Percentiles rank a stretch among this genome's conserved stretches.
These are phyloP conservation scores for Notamacropus eugenii DNA, from an alignment of 2,797 vertebrate genomes.

Conservation along the genomic window DNA sequence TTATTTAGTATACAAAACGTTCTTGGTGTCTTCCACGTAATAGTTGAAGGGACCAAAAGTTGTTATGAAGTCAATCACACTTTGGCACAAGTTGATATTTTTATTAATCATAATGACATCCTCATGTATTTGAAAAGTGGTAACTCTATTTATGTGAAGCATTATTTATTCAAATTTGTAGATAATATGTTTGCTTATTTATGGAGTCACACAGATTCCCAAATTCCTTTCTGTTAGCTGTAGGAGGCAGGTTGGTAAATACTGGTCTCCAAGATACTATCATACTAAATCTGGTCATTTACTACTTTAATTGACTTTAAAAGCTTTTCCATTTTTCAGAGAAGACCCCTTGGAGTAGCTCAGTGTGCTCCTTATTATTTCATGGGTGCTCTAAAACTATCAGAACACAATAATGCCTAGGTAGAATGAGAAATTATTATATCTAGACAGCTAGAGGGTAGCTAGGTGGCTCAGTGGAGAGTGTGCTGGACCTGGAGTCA, in stretches of 20 bases:
- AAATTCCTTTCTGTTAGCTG: background rate
- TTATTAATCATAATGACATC: background rate
- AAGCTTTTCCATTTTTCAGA: background rate
- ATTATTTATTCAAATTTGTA: background rate
- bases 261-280: background rate
- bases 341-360: background rate
- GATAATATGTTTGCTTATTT: background rate
- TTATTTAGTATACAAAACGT: background rate
- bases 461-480: background rate
- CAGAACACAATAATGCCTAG: slow-evolving; percentile 22
- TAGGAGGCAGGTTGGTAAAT: background rate
- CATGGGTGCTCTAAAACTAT: background rate
- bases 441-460: background rate
- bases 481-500: background rate
- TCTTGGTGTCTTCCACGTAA: background rate
- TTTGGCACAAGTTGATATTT: background rate
- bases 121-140: background rate
- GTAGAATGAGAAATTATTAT: background rate
- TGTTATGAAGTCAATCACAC: background rate
- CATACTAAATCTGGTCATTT: background rate
- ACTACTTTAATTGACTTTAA: background rate
- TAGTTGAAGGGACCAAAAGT: background rate
- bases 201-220: background rate
- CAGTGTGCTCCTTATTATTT: background rate
- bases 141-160: background rate